Percentiles rank a stretch among this genome's conserved stretches.
These are phyloP conservation scores for Zoanthus solanderi DNA, from an alignment of 92 coral and sea anemone genomes.

Conservation along the genomic window DNA sequence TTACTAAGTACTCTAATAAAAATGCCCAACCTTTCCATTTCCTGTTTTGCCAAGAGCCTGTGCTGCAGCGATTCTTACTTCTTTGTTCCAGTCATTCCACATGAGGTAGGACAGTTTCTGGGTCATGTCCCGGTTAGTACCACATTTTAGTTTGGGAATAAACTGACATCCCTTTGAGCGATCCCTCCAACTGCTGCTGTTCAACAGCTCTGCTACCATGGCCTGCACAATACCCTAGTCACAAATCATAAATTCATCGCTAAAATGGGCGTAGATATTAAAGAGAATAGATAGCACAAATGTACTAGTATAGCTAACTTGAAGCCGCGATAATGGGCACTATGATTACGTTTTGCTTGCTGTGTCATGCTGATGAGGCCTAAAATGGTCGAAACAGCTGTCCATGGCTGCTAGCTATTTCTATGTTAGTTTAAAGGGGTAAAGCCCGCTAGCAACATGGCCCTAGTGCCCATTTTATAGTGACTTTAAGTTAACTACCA, in stretches of 20 bases:
- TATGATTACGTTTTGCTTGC: too few species aligned
- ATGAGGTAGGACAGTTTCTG: constrained; percentile 92
- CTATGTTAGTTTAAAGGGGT: too few species aligned
- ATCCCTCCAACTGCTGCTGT: constrained; percentile 98
- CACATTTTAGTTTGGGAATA: constrained; percentile 90
- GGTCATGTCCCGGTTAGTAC: constrained; percentile 93
- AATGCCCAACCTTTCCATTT: constrained; percentile 85
- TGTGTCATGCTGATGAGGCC: too few species aligned
- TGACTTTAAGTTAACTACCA: too few species aligned
- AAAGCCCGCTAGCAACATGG: too few species aligned
- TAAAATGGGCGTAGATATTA: neutral
- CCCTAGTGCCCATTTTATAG: too few species aligned
- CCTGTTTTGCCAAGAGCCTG: constrained; percentile 98
- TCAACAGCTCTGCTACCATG: constrained; percentile 89
- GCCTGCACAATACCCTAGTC: constrained; percentile 94
- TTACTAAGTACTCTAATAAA: neutral
- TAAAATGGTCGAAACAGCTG: too few species aligned
- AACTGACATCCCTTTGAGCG: constrained; percentile 90
- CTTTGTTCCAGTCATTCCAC: constrained; percentile 99
- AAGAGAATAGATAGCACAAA: too few species aligned
- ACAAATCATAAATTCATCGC: neutral
- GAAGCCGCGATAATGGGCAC: too few species aligned
- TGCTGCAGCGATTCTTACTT: constrained; percentile 93
- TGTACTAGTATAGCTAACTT: too few species aligned
- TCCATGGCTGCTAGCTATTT: too few species aligned